Evolutionary conservation across 2,888 invertebrate genomes (phyloP).

Genomic region (Smittia sp.): DNA sequence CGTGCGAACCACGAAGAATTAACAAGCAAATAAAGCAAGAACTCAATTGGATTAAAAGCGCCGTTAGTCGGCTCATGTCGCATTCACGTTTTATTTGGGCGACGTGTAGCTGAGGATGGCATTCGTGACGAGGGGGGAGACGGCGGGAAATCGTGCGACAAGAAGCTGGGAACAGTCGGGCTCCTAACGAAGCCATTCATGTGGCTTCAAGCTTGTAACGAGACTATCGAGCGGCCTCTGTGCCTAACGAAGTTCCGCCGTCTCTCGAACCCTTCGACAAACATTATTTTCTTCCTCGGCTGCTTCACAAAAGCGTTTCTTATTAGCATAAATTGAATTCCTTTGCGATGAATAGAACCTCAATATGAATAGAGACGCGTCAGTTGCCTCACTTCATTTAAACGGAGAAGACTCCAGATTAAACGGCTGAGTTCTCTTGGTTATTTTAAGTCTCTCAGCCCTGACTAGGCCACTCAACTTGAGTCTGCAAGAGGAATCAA

Average conservation of each 20-base stretch:
- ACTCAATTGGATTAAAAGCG: conserved; percentile 19
- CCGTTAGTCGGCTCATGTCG: not conserved
- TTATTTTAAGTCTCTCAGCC: too few relatives aligned
- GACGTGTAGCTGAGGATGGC: too few relatives aligned
- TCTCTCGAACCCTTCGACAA: not conserved
- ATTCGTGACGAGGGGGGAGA: too few relatives aligned
- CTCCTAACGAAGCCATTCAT: too few relatives aligned
- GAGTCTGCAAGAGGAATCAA: too few relatives aligned
- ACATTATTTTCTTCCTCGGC: not conserved
- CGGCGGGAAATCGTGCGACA: too few relatives aligned
- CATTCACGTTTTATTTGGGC: too few relatives aligned
- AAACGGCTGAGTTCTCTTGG: not conserved
- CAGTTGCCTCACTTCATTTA: not conserved
- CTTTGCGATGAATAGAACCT: not conserved
- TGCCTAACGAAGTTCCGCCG: too few relatives aligned
- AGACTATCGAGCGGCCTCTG: too few relatives aligned
- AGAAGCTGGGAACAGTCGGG: too few relatives aligned
- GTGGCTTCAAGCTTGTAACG: too few relatives aligned
- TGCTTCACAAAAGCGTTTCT: not conserved
- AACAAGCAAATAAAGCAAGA: conserved; percentile 5
- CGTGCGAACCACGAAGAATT: conserved; percentile 1
- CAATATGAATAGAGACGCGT: not conserved
- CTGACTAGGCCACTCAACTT: too few relatives aligned
- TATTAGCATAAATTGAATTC: conserved; percentile 21
- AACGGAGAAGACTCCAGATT: not conserved